Base-by-base conservation (phyloP, 1,140 invertebrate species). In the Colletes latitarsis region DNA sequence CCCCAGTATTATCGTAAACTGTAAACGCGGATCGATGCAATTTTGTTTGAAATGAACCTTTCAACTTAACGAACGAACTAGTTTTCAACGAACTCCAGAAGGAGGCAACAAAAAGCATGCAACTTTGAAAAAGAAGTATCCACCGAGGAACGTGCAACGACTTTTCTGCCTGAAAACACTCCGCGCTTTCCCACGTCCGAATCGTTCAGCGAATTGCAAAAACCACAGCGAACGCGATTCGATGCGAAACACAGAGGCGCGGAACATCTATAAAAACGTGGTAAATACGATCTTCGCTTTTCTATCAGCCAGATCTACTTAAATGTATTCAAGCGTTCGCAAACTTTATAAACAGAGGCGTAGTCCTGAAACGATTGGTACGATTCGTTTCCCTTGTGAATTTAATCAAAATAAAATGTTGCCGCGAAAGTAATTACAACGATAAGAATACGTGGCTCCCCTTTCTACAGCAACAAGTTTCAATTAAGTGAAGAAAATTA, bases 31-130 rank as follows among this genome's bases (percentile, higher is more conserved):
- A 77, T 43, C 39, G 63, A 84, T 77, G 74, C 57, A 60, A 85
- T 85, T 84, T 81, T 58, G n/a, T 69, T 81, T 5, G 62, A 43
- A 77, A 58, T 60, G 62, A 81, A 84, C 72, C 82, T 84, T 84
- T 84, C 82, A 85, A 77, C 78, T 77, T 85, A 30, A 30, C 30
- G 30, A 85, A 85, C 82, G 77, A 85, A 85, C 83, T 84, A 85
- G 81, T 85, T 85, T 84, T 77, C 63, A 57, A 72, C 55, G 17
- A 55, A 21, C 57, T 64, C 53, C 57, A 21, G 73, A 53, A 30
- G 30, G 30, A 62, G 30, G 63, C 69, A 43, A 76, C 76, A 81
- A 85, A 85, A 85, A 85, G 68, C 82, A 39, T 63, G 15, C 30
- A 85, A 81, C 77, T 85, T 84, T 81, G 39, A 62, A 74, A 76